These are phyloP conservation scores for Egretta garzetta DNA, from an alignment of 2,113 vertebrate species.

Conservation along the genomic window DNA sequence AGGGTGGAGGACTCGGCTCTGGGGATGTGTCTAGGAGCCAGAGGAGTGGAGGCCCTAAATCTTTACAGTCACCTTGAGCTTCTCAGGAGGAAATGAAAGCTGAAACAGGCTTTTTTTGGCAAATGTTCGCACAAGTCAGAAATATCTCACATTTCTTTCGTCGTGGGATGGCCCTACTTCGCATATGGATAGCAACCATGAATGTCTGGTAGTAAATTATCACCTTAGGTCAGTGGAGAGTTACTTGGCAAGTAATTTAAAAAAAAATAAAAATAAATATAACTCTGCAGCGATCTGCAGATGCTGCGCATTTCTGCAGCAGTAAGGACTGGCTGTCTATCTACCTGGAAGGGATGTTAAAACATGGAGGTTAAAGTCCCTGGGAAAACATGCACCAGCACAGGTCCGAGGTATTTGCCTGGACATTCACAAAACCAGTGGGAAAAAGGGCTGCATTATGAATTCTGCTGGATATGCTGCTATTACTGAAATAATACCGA, in stretches of 20 bases:
- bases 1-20: background rate
- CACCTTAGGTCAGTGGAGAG: background rate
- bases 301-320: background rate
- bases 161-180: background rate
- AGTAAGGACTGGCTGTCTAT: background rate
- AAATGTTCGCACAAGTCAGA: background rate
- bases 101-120: background rate
- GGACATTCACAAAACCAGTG: background rate
- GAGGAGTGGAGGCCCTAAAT: background rate
- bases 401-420: background rate
- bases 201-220: background rate
- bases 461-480: background rate
- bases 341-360: background rate
- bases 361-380: background rate
- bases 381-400: background rate
- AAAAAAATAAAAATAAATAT: accelerated
- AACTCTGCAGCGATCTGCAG: background rate
- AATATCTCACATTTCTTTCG: background rate
- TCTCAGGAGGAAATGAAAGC: background rate
- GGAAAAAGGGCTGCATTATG: background rate
- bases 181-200: background rate
- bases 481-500: background rate
- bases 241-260: background rate
- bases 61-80: background rate
- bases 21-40: background rate